Conservation (phyloP, 2,797 vertebrate genomes). For the Ibycter americanus region DNA sequence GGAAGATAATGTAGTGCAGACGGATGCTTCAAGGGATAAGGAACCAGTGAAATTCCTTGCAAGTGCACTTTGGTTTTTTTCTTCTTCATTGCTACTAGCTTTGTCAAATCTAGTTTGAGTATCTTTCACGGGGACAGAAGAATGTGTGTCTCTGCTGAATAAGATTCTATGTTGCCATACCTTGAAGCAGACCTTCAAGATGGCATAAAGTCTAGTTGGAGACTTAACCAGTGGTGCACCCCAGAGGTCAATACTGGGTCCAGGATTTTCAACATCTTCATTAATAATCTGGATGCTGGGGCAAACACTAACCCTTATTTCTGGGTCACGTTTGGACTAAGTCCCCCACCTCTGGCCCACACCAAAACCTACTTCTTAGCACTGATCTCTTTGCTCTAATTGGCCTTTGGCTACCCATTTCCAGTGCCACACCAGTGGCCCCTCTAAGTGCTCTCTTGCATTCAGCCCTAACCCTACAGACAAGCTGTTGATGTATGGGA, state of each 20-base stretch:
- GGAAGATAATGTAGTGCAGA: background rate
- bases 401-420: background rate
- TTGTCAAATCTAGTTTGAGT: background rate
- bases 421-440: rapidly evolving
- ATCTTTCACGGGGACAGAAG: background rate
- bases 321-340: background rate
- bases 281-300: background rate
- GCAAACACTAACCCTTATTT: background rate
- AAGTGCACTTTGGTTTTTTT: background rate
- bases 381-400: background rate
- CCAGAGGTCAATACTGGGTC: background rate
- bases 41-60: background rate
- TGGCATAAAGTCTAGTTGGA: background rate
- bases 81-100: background rate
- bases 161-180: background rate
- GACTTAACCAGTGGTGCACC: background rate
- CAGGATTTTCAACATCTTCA: background rate
- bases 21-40: background rate
- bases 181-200: background rate
- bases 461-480: background rate
- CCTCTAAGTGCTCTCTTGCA: background rate
- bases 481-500: background rate
- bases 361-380: background rate
- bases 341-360: background rate
- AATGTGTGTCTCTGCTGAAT: background rate